A percentile compares a stretch with the other conserved stretches of the same genome.
phyloP scores from a whole-genome alignment of 2,888 invertebrate species.

The Ametastegia equiseti region DNA sequence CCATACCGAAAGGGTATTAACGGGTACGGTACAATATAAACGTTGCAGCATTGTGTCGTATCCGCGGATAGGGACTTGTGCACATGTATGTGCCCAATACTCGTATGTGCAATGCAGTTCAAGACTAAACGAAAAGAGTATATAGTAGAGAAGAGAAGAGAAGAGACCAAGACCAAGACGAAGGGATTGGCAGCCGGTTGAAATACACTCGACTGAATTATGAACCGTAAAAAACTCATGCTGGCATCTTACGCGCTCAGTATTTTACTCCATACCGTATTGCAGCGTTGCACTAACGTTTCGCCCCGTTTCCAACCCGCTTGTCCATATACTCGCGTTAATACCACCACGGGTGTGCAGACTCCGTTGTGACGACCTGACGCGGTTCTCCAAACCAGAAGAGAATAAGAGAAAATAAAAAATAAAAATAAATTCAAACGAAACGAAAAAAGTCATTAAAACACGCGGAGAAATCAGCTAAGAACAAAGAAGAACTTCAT shows the following conservation, averaged over 20 bases:
- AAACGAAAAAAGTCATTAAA: no score
- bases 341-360: neutral
- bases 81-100: no score
- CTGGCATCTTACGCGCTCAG: constrained; percentile 63
- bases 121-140: neutral
- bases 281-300: neutral
- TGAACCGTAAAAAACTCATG: constrained; percentile 74
- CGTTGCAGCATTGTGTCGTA: neutral
- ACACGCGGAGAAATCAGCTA: no score
- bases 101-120: no score
- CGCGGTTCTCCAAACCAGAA: neutral
- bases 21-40: neutral
- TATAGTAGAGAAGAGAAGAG: constrained; percentile 48
- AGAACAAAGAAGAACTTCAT: no score
- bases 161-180: constrained; percentile 49
- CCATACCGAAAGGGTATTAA: neutral
- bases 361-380: neutral
- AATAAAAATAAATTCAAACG: no score
- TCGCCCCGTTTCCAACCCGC: no score
- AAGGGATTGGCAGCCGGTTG: constrained; percentile 72
- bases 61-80: no score
- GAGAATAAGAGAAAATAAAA: neutral
- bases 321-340: neutral
- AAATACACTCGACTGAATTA: constrained; percentile 75
- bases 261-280: constrained; percentile 62